Percentiles rank a stretch among this genome's conserved stretches.
Evolutionary conservation across 2,888 invertebrate species (phyloP).

Genomic region (Lasioglossum oenotherae): DNA sequence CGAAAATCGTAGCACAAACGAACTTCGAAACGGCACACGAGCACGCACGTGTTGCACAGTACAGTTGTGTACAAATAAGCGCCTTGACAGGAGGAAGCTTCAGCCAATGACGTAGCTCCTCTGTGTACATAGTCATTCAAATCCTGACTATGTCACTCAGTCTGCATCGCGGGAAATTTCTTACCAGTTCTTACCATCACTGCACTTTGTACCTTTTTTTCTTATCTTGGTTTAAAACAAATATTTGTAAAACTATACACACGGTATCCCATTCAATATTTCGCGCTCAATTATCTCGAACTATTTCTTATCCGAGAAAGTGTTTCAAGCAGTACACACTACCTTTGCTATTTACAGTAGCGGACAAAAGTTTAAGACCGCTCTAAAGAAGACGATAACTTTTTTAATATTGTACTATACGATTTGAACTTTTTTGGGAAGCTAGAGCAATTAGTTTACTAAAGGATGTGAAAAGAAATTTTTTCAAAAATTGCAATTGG

Average conservation of each 20-base stretch:
- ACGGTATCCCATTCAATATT: background rate
- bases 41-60: constrained; percentile 72
- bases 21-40: background rate
- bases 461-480: no score
- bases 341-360: background rate
- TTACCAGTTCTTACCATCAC: background rate
- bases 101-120: constrained; percentile 38
- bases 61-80: constrained; percentile 56
- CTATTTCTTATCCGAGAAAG: background rate
- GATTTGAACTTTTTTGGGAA: no score
- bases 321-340: background rate
- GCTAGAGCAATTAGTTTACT: no score
- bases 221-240: background rate
- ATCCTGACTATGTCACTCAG: background rate
- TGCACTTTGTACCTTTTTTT: background rate
- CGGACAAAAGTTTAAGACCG: no score
- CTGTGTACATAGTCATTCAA: background rate
- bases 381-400: no score
- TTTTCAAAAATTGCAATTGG: no score
- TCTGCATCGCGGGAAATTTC: background rate
- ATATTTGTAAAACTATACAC: background rate
- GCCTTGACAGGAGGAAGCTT: constrained; percentile 39
- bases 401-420: no score
- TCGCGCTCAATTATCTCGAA: background rate
- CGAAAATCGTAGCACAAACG: background rate